Evolutionary conservation across 2,888 invertebrate genomes (phyloP).

Genomic region (Galerucella calmariensis): DNA sequence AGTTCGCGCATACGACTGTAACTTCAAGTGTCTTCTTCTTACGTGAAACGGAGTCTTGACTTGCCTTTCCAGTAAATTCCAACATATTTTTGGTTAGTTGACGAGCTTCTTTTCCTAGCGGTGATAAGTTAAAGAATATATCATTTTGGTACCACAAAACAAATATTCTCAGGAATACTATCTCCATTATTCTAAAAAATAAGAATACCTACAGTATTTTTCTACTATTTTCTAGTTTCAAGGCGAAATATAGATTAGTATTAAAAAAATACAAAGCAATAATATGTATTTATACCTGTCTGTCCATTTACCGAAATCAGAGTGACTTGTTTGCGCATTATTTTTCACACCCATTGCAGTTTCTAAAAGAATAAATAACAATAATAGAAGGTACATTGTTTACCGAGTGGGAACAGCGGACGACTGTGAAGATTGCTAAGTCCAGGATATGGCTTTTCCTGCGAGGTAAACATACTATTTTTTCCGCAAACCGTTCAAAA

Average conservation of each 20-base stretch:
- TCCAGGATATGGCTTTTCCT: too few species aligned
- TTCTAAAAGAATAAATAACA: conserved; percentile 63
- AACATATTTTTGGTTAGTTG: conserved; percentile 35
- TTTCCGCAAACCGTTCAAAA: too few species aligned
- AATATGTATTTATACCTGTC: conserved; percentile 45
- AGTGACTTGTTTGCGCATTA: conserved; percentile 69
- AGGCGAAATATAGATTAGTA: too few species aligned
- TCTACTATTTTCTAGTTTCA: too few species aligned
- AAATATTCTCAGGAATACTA: conserved; percentile 48
- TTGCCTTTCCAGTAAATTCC: conserved; percentile 45
- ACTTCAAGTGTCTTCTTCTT: too few species aligned
- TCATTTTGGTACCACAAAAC: conserved; percentile 49
- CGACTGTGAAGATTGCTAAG: too few species aligned
- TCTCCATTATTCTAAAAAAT: conserved; percentile 48
- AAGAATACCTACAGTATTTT: background rate
- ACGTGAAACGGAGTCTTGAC: too few species aligned
- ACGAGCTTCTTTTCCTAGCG: conserved; percentile 39
- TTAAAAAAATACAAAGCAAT: too few species aligned
- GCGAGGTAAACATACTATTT: too few species aligned
- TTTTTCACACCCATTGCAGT: conserved; percentile 79
- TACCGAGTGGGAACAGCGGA: too few species aligned
- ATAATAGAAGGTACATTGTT: background rate
- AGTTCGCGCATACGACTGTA: too few species aligned
- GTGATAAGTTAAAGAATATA: conserved; percentile 43
- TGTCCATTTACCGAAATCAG: conserved; percentile 64